Evolutionary conservation across 2,888 invertebrate species (phyloP), one percentile per base, ranked within the genome.

Genomic region (Cephus rjabovi): DNA sequence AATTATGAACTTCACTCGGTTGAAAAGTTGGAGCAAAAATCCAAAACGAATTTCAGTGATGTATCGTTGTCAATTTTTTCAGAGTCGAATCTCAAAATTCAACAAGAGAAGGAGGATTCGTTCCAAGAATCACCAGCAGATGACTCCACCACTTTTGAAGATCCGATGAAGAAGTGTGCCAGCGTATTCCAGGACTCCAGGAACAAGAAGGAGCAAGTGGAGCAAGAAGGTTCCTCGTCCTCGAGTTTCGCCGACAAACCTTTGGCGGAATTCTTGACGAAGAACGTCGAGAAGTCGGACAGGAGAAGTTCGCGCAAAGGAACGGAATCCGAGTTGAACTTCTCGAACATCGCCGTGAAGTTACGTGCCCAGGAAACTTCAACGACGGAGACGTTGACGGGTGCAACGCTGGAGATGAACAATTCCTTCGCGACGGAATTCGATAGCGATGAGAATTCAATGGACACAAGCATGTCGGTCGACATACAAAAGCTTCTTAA

Each of bases 371-470:
- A 80, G 30, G 79, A 80, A 33, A 81, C 81, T 11, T 56, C 56
- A 23, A 9, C 15, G 6, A 40, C 40, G 15, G 15, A 11, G 11
- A 31, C 34, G 40, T 40, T 15, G 37, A 12, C 69, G n/a, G 40
- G 6, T 11, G 3, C 33, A 1, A 23, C 23, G 23, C 9, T 23
- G 1, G 33, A 71, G 3, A 81, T 78, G 23, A 83, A 77, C 31
- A 79, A 86, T 23, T 12, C 34, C 15, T 12, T 33, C 12, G 71
- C 31, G 23, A 76, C 80, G 0, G 88, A 86, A 75, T 88, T 88
- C 31, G 87, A 89, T 37, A 87, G 86, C 30, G 87, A 88, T 75
- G 89, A 89, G 11, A 87, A 85, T 79, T 86, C 84, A 0, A 74
- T 85, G 37, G 81, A 86, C 35, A 86, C 86, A 0, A 84, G 86